Conservation (phyloP, 2,797 vertebrate species). For the Rhincodon typus region DNA sequence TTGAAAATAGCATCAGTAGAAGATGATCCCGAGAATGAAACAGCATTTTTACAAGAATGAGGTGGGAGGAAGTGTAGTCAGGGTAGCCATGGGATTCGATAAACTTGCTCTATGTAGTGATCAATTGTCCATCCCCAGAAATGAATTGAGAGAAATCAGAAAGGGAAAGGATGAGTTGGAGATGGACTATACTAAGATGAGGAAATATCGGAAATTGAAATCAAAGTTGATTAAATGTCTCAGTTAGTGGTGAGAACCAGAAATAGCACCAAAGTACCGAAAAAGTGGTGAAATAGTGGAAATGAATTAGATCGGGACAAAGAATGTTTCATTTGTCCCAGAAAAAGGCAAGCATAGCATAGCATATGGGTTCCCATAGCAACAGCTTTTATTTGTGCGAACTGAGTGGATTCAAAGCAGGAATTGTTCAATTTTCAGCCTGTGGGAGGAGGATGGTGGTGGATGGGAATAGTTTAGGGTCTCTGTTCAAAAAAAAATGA, state of each 20-base stretch:
- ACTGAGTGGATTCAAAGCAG: not conserved
- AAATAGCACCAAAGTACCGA: not conserved
- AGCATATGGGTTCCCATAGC: not conserved
- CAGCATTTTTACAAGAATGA: not conserved
- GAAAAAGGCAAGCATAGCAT: not conserved
- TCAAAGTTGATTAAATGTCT: not conserved
- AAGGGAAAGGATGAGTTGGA: not conserved
- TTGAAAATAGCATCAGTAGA: not conserved
- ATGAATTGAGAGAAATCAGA: not conserved
- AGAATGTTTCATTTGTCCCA: not conserved
- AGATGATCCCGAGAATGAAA: not conserved
- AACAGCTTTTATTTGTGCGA: not conserved
- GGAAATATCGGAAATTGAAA: not conserved
- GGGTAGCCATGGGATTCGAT: not conserved
- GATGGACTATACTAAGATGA: not conserved
- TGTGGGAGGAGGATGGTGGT: not conserved
- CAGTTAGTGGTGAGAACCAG: not conserved
- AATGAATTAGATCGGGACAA: not conserved
- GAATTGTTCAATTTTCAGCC: not conserved
- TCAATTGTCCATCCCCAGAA: not conserved
- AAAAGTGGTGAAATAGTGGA: not conserved
- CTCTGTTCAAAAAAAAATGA: not conserved
- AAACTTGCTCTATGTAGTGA: not conserved
- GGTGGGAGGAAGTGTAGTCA: not conserved
- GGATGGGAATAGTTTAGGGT: not conserved